Evolutionary conservation across 1,140 invertebrate species (phyloP).

Genomic region (Scaptomyza graminum): DNA sequence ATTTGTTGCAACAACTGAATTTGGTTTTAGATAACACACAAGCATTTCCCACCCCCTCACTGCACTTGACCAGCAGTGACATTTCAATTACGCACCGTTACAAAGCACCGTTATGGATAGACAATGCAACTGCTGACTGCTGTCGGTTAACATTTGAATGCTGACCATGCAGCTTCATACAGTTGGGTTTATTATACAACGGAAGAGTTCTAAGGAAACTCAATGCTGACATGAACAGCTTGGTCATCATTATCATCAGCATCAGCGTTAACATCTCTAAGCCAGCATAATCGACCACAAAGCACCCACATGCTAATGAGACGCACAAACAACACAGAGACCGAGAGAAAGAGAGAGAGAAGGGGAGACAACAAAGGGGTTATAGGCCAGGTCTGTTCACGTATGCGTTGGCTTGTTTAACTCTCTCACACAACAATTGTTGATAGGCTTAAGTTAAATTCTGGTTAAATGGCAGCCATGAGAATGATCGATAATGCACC

Average conservation of each 20-base stretch:
- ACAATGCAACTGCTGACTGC: slow-evolving; percentile 36
- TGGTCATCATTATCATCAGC: slow-evolving; percentile 50
- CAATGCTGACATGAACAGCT: slow-evolving; percentile 40
- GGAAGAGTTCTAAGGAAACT: slow-evolving; percentile 44
- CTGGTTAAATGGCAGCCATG: slow-evolving; percentile 52
- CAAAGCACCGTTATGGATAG: slow-evolving; percentile 52
- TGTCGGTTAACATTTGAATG: slow-evolving; percentile 3
- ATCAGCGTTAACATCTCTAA: slow-evolving; percentile 11
- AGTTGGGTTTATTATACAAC: slow-evolving; percentile 10
- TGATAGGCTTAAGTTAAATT: slow-evolving; percentile 74
- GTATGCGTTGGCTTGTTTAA: slow-evolving; percentile 12
- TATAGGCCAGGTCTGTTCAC: slow-evolving; percentile 3
- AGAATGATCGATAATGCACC: slow-evolving; percentile 26
- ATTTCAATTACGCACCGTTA: slow-evolving; percentile 62
- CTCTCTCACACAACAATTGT: slow-evolving; percentile 59
- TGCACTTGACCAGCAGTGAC: slow-evolving; percentile 24
- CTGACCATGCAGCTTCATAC: slow-evolving; percentile 42
- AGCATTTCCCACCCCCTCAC: neutral
- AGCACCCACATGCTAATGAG: slow-evolving; percentile 66
- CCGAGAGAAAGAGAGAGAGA: slow-evolving; percentile 2
- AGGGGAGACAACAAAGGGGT: slow-evolving; percentile 1
- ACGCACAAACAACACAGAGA: slow-evolving; percentile 27
- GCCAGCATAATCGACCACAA: slow-evolving; percentile 23
- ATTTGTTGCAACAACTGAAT: slow-evolving; percentile 37
- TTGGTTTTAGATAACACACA: slow-evolving; percentile 29